Conservation (phyloP, 1,140 invertebrate species). For the Conus ventricosus region DNA sequence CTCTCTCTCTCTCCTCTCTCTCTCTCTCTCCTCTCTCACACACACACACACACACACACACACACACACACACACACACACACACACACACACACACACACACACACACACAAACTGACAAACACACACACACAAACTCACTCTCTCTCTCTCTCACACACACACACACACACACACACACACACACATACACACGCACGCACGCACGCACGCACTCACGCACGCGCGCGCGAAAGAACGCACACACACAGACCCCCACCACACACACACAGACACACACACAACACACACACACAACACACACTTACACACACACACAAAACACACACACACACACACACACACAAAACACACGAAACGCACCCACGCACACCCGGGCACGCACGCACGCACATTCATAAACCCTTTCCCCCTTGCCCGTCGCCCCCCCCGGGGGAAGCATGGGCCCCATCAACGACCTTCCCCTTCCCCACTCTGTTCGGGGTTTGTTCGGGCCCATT, state of each 20-base stretch:
- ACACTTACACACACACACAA: slow-evolving; percentile 5
- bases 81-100: slow-evolving; percentile 6
- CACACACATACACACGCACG: background rate
- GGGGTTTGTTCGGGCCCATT: no score
- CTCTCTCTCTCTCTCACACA: background rate
- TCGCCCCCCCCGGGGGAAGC: no score
- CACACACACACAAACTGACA: background rate
- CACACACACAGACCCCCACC: slow-evolving; percentile 2
- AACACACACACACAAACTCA: no score
- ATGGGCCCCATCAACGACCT: no score
- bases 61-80: slow-evolving; percentile 6
- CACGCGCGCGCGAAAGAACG: background rate
- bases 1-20: background rate
- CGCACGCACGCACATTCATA: background rate
- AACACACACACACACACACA: slow-evolving; percentile 5
- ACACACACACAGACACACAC: background rate
- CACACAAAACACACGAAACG: background rate
- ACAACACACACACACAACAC: slow-evolving; percentile 5
- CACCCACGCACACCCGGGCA: background rate
- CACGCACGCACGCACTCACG: background rate
- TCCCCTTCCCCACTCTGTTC: no score
- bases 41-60: slow-evolving; percentile 6
- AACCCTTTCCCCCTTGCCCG: background rate
- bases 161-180: slow-evolving; percentile 6
- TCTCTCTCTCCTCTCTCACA: background rate